These are phyloP conservation scores for Delphinus delphis DNA, from an alignment of 2,113 vertebrate species.

Conservation along the genomic window DNA sequence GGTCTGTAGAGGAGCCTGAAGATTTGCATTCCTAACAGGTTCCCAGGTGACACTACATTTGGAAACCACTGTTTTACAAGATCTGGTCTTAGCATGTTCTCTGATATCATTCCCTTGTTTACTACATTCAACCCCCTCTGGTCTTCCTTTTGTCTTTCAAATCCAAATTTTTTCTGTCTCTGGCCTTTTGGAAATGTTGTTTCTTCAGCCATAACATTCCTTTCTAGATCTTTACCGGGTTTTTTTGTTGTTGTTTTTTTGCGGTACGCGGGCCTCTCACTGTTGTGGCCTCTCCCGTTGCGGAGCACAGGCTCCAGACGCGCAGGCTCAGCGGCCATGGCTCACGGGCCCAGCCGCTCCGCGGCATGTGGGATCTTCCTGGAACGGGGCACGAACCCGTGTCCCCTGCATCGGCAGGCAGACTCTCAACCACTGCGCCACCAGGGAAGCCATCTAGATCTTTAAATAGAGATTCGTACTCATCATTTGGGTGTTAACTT, in stretches of 20 bases:
- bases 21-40: neutral
- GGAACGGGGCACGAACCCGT: no score
- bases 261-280: no score
- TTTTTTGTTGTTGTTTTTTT: no score
- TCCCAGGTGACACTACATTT: neutral
- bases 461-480: neutral
- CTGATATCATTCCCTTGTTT: neutral
- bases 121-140: neutral
- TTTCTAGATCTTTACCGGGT: neutral
- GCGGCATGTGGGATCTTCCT: no score
- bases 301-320: no score
- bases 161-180: neutral
- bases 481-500: neutral
- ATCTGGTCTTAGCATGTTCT: neutral
- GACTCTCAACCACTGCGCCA: no score
- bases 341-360: no score
- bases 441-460: neutral
- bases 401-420: no score
- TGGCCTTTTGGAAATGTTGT: neutral
- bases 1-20: neutral
- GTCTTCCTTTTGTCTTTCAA: neutral
- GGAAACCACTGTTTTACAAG: neutral
- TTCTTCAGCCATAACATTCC: neutral
- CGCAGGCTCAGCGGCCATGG: no score
- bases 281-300: no score